These are phyloP conservation scores for Sycophila texana DNA, from an alignment of 2,888 invertebrate genomes.

Conservation along the genomic window DNA sequence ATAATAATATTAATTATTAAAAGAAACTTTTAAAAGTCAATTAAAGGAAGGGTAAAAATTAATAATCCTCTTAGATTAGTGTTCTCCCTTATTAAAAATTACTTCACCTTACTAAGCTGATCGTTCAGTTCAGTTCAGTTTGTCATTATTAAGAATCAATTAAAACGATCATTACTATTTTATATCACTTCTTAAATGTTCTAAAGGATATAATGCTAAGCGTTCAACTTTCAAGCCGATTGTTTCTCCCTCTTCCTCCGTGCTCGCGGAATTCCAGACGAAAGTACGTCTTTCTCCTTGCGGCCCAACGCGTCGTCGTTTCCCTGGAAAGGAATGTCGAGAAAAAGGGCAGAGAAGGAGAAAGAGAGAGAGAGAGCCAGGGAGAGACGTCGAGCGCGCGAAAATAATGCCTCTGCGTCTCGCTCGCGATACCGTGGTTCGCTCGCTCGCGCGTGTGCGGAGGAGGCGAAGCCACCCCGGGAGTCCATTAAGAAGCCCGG, in stretches of 20 bases:
- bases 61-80: no score
- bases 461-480: slow-evolving; percentile 22
- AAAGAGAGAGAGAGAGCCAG: not conserved
- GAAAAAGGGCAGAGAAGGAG: slow-evolving; percentile 2
- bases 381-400: not conserved
- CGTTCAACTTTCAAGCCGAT: no score
- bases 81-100: no score
- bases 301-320: not conserved
- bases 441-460: not conserved
- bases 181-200: no score
- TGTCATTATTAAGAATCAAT: no score
- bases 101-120: no score
- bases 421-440: not conserved
- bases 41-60: no score
- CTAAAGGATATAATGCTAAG: no score
- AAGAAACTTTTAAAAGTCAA: no score
- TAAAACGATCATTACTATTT: no score
- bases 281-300: not conserved
- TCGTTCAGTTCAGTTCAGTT: no score
- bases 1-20: no score
- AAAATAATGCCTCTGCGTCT: slow-evolving; percentile 19
- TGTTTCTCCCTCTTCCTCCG: not conserved
- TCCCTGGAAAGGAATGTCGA: slow-evolving; percentile 9
- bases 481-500: slow-evolving; percentile 57
- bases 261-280: not conserved